Evolutionary conservation across 2,888 invertebrate species (phyloP), one percentile per base, ranked within the genome.

Genomic region (Brenthis ino): DNA sequence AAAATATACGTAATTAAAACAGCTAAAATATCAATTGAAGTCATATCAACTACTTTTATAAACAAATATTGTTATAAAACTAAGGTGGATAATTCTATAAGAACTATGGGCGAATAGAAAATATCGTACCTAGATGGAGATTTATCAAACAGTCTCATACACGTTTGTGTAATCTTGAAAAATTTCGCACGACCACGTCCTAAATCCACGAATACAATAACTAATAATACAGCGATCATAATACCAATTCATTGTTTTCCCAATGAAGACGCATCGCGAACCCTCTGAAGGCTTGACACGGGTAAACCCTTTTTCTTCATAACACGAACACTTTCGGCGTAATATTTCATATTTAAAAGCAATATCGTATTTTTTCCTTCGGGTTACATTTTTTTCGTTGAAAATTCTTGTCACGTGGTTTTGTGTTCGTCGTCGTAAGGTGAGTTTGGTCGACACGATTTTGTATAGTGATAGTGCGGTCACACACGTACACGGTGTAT

Each of bases 271-370:
- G 82, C 83, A 87, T 85, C 56, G 61, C 56, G 60, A 43, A 79
- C 81, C 79, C 80, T 67, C 70, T 69, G 60, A 24, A 58, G 57
- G 79, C 81, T 77, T 90, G 91, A 91, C 89, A 85, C 80, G 85
- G 85, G 86, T 86, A 74, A 82, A 86, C 88, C 89, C 88, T 89
- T 89, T 86, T 86, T 88, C 88, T 88, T 89, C 88, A 87, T 89
- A 87, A 83, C 78, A 67, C 57, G 70, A 72, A 83, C 87, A 85
- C 84, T 84, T 85, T 82, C 79, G 79, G 74, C 77, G 82, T 86
- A 71, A 77, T 77, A 88, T 89, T 87, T 91, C 89, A 89, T 86
- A 87, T 89, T 91, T 90, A 89, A 89, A 89, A 87, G 87, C 85
- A 85, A 87, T 89, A 89, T 87, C 85, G 82, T 88, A 88, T 88